Evolutionary conservation across 2,113 vertebrate species (phyloP).

Genomic region (Limanda limanda): DNA sequence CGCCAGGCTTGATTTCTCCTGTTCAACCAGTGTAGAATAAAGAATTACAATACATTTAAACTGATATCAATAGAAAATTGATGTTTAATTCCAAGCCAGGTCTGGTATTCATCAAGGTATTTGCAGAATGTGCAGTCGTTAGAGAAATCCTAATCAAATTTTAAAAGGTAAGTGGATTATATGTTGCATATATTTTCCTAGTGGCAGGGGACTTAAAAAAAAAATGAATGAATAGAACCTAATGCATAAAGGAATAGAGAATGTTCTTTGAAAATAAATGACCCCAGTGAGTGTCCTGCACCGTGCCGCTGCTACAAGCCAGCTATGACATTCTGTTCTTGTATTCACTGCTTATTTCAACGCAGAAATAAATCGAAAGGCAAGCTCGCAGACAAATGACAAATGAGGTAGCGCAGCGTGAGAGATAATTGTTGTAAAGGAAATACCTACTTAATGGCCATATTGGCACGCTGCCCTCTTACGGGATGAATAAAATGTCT

Average conservation of each 20-base stretch:
- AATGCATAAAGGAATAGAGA: slow-evolving; percentile 18
- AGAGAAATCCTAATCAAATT: slow-evolving; percentile 30
- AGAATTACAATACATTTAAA: slow-evolving; percentile 3
- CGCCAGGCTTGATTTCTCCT: not conserved
- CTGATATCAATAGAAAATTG: slow-evolving; percentile 20
- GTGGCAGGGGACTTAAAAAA: slow-evolving; percentile 15
- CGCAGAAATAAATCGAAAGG: slow-evolving; percentile 35
- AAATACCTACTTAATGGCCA: slow-evolving; percentile 68
- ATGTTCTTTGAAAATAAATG: slow-evolving; percentile 19
- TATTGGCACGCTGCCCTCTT: slow-evolving; percentile 63
- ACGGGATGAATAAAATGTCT: slow-evolving; percentile 51
- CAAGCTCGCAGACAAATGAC: slow-evolving; percentile 48
- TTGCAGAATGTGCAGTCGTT: slow-evolving; percentile 30
- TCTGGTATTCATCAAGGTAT: slow-evolving; percentile 12
- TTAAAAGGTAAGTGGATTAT: slow-evolving; percentile 33
- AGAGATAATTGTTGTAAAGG: slow-evolving; percentile 63
- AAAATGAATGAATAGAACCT: slow-evolving; percentile 30
- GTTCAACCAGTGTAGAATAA: not conserved
- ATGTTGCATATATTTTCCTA: slow-evolving; percentile 18
- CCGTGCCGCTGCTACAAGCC: slow-evolving; percentile 1
- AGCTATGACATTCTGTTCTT: slow-evolving; percentile 27
- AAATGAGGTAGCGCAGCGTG: slow-evolving; percentile 48
- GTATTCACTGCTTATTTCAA: slow-evolving; percentile 45
- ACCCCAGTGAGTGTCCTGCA: slow-evolving; percentile 9
- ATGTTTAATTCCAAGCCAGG: slow-evolving; percentile 17